These are phyloP conservation scores for Ammodytes marinus DNA, from an alignment of 2,113 vertebrate genomes.

Conservation along the genomic window DNA sequence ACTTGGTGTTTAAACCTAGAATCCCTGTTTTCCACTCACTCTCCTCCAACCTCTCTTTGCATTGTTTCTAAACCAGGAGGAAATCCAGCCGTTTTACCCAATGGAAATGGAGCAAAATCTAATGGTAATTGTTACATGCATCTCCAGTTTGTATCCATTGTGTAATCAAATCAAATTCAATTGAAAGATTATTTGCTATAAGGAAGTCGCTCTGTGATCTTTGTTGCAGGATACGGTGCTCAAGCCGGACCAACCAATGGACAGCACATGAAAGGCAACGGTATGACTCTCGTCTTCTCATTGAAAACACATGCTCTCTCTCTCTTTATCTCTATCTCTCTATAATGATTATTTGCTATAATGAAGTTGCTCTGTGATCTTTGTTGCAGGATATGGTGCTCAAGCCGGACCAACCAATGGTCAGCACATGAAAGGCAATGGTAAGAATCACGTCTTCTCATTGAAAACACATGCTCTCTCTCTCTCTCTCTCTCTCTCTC, in stretches of 20 bases:
- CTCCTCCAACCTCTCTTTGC: neutral
- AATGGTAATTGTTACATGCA: conserved; percentile 26
- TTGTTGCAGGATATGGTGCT: conserved; percentile 61
- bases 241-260: conserved; percentile 44
- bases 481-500: too few relatives aligned
- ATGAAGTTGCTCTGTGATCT: neutral
- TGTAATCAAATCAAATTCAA: neutral
- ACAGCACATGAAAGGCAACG: conserved; percentile 68
- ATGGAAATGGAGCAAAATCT: conserved; percentile 41
- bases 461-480: too few relatives aligned
- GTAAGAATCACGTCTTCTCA: too few relatives aligned
- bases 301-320: neutral
- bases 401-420: conserved; percentile 44
- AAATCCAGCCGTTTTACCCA: conserved; percentile 33
- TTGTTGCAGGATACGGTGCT: conserved; percentile 61
- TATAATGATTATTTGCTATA: too few relatives aligned
- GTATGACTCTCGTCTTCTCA: neutral
- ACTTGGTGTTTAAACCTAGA: neutral
- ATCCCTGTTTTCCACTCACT: neutral
- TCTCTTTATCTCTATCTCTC: too few relatives aligned
- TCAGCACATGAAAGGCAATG: conserved; percentile 68
- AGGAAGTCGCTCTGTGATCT: neutral
- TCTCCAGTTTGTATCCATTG: neutral
- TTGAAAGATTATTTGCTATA: neutral
- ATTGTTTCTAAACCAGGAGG: conserved; percentile 25